Evolutionary conservation across 1,140 invertebrate genomes (phyloP), one percentile per base, ranked within the genome.

Genomic region (Contarinia nasturtii): DNA sequence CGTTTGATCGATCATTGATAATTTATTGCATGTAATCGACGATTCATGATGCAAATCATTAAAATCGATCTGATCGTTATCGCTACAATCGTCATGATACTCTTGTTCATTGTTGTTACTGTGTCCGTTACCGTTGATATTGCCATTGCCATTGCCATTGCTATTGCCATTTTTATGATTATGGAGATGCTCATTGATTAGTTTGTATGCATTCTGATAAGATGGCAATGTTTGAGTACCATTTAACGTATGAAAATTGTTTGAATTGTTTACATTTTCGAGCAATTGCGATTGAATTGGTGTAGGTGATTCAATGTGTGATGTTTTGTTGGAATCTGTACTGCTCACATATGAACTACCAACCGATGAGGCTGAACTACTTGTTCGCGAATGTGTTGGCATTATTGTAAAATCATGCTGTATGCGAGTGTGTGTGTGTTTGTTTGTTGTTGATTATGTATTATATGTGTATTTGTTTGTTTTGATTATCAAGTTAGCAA

Each of bases 261-360:
- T 10, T 10, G n/a, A 19, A 19, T 19, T 19, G 38, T 27, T 38
- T 15, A 34, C 36, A 53, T 53, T 42, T 56, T 54, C 50, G 60
- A 47, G 19, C 0, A 48, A 55, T 10, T 57, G 52, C 40, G 60
- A 63, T 44, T 59, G 60, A 48, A 52, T 18, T 33, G 60, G 57
- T 49, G 64, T 56, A 45, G 52, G 38, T 20, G 38, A 2, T 46
- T 44, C 19, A 52, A 33, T 17, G 52, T 48, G 44, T 48, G 27
- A 49, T 52, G 55, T 52, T 50, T 49, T 49, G 46, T 46, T 50
- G 14, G 33, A 40, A 7, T 44, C 33, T 7, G 33, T 22, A 47
- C 46, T 47, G 20, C 46, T 47, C 11, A 47, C 33, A 33, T 21
- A 37, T 19, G 46, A 48, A 33, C 15, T 42, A 10, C 21, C 18